phyloP scores from a whole-genome alignment of 2,888 invertebrate genomes.

The Mesochorus sp. region DNA sequence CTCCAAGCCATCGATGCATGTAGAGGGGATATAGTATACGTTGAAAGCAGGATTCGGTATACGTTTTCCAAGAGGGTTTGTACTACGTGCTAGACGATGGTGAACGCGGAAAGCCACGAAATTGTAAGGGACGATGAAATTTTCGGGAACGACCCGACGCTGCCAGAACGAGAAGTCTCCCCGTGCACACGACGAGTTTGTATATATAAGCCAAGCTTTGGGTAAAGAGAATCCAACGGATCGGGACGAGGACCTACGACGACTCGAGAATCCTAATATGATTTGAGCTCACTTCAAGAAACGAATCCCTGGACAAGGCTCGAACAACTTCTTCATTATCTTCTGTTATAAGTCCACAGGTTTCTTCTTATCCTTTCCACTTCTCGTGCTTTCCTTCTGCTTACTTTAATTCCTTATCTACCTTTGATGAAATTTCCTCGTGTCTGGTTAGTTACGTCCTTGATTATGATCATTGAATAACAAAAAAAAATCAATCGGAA shows the following conservation, averaged over 20 bases:
- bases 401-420: slow-evolving; percentile 1
- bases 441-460: not conserved
- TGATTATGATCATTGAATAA: not conserved
- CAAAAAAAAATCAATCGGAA: not conserved
- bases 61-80: slow-evolving; percentile 49
- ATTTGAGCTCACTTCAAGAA: slow-evolving; percentile 8
- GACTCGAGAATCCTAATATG: slow-evolving; percentile 54
- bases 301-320: not conserved
- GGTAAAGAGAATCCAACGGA: slow-evolving; percentile 37
- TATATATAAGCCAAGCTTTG: slow-evolving; percentile 10
- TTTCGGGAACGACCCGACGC: slow-evolving; percentile 49
- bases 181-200: slow-evolving; percentile 27
- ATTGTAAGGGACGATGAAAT: slow-evolving; percentile 58
- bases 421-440: not conserved
- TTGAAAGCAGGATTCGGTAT: slow-evolving; percentile 19
- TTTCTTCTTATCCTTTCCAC: not conserved
- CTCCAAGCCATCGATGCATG: not conserved
- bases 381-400: not conserved
- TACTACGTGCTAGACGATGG: slow-evolving; percentile 50
- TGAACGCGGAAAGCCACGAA: slow-evolving; percentile 35
- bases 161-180: slow-evolving; percentile 1
- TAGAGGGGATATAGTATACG: not conserved
- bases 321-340: not conserved
- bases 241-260: slow-evolving; percentile 37
- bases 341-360: not conserved